Evolutionary conservation across 2,888 invertebrate genomes (phyloP), one percentile per base, ranked within the genome.

Genomic region (Ypsolopha sequella): DNA sequence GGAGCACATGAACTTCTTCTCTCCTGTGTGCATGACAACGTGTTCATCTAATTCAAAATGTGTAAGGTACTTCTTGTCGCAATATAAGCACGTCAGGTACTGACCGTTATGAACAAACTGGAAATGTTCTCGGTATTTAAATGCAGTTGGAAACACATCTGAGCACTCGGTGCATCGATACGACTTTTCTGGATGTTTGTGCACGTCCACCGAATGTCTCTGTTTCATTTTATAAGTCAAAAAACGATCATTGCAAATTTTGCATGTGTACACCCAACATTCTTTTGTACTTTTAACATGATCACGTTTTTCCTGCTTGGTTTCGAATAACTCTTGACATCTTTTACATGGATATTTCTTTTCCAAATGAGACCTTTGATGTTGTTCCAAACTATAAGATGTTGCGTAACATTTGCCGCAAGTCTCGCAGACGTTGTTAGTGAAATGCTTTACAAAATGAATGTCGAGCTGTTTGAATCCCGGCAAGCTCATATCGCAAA

Each of bases 21-120:
- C 61, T 33, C 61, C 65, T 6, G 66, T 65, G 54, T 75, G 75
- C 43, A 63, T 69, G 46, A 64, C 63, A 63, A 68, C 63, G 54
- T 75, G 75, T 13, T 64, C 63, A 46, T 68, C 68, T 46, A 75
- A 59, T 53, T 68, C 66, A 38, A 66, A 63, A 52, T 69, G 70
- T 1, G 63, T 61, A 51, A 63, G 65, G 52, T 70, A 74, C 50
- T 63, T 63, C n/a, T 63, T 64, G 1, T 61, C 57, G 53, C 75
- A 75, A 35, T 65, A 58, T 14, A 62, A 61, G 47, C 64, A 59
- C 8, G 54, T 66, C 8, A 54, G 65, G 66, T 47, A 66, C 62
- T 41, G 68, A 64, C 39, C 65, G 63, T 13, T 58, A 54, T 54
- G 73, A 69, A 44, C 61, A 11, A 38, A 47, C n/a, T 46, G 41